A percentile compares a stretch with the other conserved stretches of the same genome.
Conservation (phyloP, 2,888 invertebrate genomes). For the Tipula lateralis region DNA sequence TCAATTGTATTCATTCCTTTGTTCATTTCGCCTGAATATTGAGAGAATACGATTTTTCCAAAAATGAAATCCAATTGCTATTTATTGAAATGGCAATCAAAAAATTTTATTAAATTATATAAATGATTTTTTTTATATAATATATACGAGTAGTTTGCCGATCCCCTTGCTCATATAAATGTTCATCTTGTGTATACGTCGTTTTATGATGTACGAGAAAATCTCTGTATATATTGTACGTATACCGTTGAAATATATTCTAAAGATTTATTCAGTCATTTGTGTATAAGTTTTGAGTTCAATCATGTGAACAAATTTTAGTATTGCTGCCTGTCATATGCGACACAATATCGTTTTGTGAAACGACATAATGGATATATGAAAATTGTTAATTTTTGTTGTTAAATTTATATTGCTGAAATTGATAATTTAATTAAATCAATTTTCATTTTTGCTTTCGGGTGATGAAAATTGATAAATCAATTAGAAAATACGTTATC, state of each 20-base stretch:
- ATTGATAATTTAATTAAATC: slow-evolving; percentile 13
- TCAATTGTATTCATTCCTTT: not conserved
- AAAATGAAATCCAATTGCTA: not conserved
- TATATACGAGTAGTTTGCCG: not conserved
- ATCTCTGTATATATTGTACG: not conserved
- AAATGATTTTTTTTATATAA: not conserved
- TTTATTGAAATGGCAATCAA: not conserved
- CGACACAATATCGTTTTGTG: not conserved
- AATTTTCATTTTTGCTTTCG: not conserved
- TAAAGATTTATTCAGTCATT: slow-evolving; percentile 4
- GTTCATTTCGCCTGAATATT: not conserved
- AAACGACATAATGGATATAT: not conserved
- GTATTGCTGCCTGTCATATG: not conserved
- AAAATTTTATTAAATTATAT: not conserved
- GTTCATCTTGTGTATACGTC: not conserved
- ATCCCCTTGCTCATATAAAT: not conserved
- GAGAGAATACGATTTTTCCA: not conserved
- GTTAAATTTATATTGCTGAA: slow-evolving; percentile 19
- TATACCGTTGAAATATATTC: not conserved
- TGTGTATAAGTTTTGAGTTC: not conserved
- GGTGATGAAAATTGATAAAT: not conserved
- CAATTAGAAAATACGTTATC: slow-evolving; percentile 19
- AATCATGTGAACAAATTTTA: not conserved
- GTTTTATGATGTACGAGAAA: too few species aligned
- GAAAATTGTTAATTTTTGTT: slow-evolving; percentile 2